These are phyloP conservation scores for Epirrhoe alternata DNA, from an alignment of 2,888 invertebrate species.

Conservation along the genomic window DNA sequence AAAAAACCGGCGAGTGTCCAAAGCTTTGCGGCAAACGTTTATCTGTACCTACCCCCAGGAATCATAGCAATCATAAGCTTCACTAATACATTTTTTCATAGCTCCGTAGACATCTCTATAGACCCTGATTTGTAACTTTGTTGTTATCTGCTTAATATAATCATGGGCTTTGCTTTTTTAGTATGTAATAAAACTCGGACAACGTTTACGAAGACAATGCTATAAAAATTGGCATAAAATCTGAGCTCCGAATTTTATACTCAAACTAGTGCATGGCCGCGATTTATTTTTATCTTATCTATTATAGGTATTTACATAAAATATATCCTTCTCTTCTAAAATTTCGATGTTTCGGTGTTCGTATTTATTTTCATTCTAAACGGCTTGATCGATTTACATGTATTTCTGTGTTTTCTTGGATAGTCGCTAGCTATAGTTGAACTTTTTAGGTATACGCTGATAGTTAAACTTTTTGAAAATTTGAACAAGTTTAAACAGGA, in stretches of 20 bases:
- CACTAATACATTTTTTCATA: slow-evolving; percentile 8
- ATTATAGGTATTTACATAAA: not conserved
- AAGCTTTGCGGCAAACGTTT: not conserved
- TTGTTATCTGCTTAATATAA: slow-evolving; percentile 53
- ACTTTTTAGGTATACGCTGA: too few species aligned
- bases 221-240: slow-evolving; percentile 82
- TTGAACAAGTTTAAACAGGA: too few species aligned
- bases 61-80: slow-evolving; percentile 1
- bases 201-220: slow-evolving; percentile 80
- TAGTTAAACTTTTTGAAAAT: too few species aligned
- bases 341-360: too few species aligned
- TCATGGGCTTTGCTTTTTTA: slow-evolving; percentile 64
- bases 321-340: too few species aligned
- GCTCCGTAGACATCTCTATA: not conserved
- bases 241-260: slow-evolving; percentile 76
- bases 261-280: slow-evolving; percentile 25
- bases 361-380: too few species aligned
- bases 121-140: slow-evolving; percentile 29
- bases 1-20: not conserved
- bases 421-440: too few species aligned
- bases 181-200: slow-evolving; percentile 74
- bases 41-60: not conserved
- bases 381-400: too few species aligned
- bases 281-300: not conserved
- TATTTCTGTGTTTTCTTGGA: too few species aligned